Base-by-base conservation (phyloP, 2,113 vertebrate genomes). In the Scalopus aquaticus region DNA sequence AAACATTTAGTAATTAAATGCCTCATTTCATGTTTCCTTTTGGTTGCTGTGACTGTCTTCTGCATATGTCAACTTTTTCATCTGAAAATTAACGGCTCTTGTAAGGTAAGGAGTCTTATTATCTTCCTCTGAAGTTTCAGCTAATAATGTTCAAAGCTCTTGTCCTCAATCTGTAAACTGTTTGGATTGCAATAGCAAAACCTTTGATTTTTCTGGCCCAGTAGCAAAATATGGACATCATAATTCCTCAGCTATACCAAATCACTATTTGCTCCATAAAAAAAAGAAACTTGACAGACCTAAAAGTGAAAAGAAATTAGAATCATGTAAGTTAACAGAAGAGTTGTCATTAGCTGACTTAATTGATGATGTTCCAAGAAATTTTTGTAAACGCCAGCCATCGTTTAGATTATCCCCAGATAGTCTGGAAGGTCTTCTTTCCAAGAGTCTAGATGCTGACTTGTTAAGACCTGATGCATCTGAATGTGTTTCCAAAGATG, bases 61-160 rank as follows among this genome's bases (percentile, higher is more conserved):
- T 97, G 96, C 78, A 77, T 96, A 97, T 97, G 90, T 97, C 88
- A 90, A 93, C 35, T 96, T 74, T 8, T 95, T 86, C 96, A 96
- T 96, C 97, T 99, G 98, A 98, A 98, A 98, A 98, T 97, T 95
- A 96, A 98, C 99, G 99, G 99, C 99, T 99, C 98, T 99, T 96
- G 99, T 99, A 99, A 99, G 99, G 99, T 99, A 99, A 99, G 99
- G 99, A 99, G 99, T 99, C 99, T 98, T 98, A 98, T 97, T 98
- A 98, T 98, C 96, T 98, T 98, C 98, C 95, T 97, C 92, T 97
- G 96, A 98, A 96, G 93, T 97, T 95, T 97, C 95, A 97, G 78
- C 94, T 96, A 96, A 97, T 95, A 97, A 96, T 96, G 65, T 91
- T 94, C 95, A 96, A 39, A 88, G 65, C 97, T 98, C 97, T 87